These are phyloP conservation scores for Harpalus rubripes DNA, from an alignment of 2,888 invertebrate species.

Conservation along the genomic window DNA sequence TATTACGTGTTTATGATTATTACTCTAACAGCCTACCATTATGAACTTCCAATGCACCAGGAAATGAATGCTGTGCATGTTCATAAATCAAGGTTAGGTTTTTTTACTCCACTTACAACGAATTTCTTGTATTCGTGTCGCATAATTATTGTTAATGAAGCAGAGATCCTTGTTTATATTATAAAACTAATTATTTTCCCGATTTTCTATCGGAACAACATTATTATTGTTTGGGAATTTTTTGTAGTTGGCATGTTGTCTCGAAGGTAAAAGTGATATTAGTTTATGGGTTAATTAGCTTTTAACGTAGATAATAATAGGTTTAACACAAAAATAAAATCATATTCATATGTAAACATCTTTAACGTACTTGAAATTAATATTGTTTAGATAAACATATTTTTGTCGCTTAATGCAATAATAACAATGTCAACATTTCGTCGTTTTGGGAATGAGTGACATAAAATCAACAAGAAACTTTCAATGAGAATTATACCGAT, in stretches of 20 bases:
- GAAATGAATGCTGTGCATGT: conserved; percentile 8
- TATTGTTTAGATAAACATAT: too few relatives aligned
- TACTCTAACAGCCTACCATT: too few relatives aligned
- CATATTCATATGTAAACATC: too few relatives aligned
- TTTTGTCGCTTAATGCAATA: too few relatives aligned
- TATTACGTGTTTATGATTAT: too few relatives aligned
- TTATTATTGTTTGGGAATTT: neutral
- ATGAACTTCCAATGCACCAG: neutral
- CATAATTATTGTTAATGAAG: conserved; percentile 13
- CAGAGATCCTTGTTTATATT: conserved; percentile 8
- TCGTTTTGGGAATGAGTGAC: too few relatives aligned
- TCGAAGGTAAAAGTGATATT: conserved; percentile 6
- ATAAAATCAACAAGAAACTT: too few relatives aligned
- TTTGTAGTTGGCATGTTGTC: neutral
- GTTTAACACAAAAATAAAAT: too few relatives aligned
- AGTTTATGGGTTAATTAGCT: neutral
- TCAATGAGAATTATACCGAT: too few relatives aligned
- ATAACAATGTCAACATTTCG: too few relatives aligned
- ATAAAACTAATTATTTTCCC: neutral
- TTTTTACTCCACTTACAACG: neutral
- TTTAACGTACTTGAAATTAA: too few relatives aligned
- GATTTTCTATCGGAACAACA: neutral
- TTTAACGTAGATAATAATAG: neutral
- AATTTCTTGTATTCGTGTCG: neutral
- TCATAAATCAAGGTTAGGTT: conserved; percentile 29